phyloP scores from a whole-genome alignment of 2,888 invertebrate genomes.

The Calameuta idolon region DNA sequence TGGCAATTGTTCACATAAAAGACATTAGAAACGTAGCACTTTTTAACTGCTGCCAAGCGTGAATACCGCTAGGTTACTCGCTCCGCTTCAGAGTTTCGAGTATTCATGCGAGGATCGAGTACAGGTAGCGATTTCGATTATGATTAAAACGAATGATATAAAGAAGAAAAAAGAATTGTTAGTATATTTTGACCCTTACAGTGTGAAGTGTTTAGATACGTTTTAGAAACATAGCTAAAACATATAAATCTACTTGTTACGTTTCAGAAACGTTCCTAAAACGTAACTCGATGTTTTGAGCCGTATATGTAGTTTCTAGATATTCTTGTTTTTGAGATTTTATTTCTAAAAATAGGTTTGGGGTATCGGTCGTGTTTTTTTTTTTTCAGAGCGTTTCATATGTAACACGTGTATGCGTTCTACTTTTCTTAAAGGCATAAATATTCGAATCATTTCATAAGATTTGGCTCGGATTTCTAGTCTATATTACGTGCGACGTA shows the following conservation, averaged over 20 bases:
- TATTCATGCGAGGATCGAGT: constrained; percentile 32
- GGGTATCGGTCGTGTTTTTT: background rate
- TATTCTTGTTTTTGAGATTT: background rate
- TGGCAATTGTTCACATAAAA: constrained; percentile 22
- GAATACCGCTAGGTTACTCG: constrained; percentile 44
- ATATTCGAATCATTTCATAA: background rate
- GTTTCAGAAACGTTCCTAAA: no score
- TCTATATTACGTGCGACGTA: background rate
- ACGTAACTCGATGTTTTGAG: no score
- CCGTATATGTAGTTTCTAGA: background rate
- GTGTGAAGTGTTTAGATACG: no score
- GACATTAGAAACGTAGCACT: constrained; percentile 33
- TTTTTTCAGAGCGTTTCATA: no score
- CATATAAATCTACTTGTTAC: no score
- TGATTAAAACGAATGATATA: background rate
- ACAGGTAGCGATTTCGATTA: background rate
- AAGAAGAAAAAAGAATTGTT: background rate
- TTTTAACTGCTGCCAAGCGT: constrained; percentile 38
- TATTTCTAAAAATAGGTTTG: background rate
- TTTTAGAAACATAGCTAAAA: no score
- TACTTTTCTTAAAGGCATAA: background rate
- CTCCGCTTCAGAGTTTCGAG: constrained; percentile 21
- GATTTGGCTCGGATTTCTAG: background rate
- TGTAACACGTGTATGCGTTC: background rate
- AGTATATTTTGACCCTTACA: background rate